These are phyloP conservation scores for Parapristionchus giblindavisi DNA, from an alignment of 2,888 invertebrate species.

Conservation along the genomic window DNA sequence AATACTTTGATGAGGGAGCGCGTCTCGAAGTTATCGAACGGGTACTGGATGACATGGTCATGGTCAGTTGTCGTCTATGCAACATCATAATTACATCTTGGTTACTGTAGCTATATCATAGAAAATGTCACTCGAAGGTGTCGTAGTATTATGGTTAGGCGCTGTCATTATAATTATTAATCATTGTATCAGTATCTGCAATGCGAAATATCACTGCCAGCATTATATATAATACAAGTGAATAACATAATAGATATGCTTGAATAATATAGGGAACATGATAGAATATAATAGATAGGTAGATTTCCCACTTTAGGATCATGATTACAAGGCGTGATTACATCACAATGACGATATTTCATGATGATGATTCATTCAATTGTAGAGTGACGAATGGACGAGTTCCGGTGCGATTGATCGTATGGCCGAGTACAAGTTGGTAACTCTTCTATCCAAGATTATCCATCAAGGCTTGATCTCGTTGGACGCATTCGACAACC, in stretches of 20 bases:
- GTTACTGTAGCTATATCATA: too few relatives aligned
- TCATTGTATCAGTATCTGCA: too few relatives aligned
- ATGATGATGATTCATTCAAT: background rate
- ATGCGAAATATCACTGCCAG: too few relatives aligned
- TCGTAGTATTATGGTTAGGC: too few relatives aligned
- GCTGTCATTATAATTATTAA: too few relatives aligned
- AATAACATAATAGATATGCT: too few relatives aligned
- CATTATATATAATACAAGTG: too few relatives aligned
- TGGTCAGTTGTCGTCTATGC: slow-evolving; percentile 20
- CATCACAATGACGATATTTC: background rate
- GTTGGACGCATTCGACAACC: background rate
- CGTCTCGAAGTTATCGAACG: slow-evolving; percentile 21
- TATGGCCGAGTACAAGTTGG: slow-evolving; percentile 28
- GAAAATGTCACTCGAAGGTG: too few relatives aligned
- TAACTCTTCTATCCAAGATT: slow-evolving; percentile 12
- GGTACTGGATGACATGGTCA: slow-evolving; percentile 27
- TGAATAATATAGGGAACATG: too few relatives aligned
- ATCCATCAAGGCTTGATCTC: slow-evolving; percentile 33
- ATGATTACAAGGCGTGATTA: background rate
- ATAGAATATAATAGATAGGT: too few relatives aligned
- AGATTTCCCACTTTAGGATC: too few relatives aligned
- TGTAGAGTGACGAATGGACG: slow-evolving; percentile 27
- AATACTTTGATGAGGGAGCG: slow-evolving; percentile 27
- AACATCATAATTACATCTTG: too few relatives aligned
- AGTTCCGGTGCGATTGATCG: slow-evolving; percentile 21